Percentiles rank a stretch among this genome's conserved stretches.
Conservation (phyloP, 2,113 vertebrate genomes). For the Aldabrachelys gigantea region DNA sequence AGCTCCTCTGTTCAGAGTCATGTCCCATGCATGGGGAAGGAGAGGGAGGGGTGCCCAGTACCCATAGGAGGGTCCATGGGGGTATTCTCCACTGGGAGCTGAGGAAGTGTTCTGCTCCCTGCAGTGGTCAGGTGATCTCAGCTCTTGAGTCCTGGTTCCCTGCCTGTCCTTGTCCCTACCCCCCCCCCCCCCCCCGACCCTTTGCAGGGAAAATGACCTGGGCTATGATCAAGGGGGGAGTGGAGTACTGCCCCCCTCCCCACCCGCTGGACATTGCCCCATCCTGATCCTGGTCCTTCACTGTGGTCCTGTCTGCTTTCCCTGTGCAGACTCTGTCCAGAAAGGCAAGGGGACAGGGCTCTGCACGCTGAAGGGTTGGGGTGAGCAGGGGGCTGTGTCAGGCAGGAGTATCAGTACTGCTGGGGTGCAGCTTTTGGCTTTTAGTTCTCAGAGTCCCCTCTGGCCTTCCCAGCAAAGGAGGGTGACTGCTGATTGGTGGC, state of each 20-base stretch:
- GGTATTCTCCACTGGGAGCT: not conserved
- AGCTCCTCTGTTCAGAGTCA: not conserved
- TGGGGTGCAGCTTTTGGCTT: not conserved
- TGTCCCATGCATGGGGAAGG: not conserved
- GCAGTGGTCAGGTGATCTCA: not conserved
- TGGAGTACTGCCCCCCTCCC: no score
- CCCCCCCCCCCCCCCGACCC: accelerated
- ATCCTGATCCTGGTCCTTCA: no score
- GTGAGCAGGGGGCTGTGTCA: not conserved
- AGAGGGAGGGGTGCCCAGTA: not conserved
- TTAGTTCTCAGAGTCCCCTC: not conserved
- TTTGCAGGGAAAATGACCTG: not conserved
- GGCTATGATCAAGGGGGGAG: not conserved
- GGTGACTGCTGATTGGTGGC: not conserved
- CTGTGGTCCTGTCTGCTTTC: no score
- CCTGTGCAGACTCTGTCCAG: no score
- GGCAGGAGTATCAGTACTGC: not conserved
- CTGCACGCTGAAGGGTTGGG: no score
- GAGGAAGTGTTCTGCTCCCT: not conserved
- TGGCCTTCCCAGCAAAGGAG: not conserved
- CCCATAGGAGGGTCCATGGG: not conserved
- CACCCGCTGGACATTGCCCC: no score
- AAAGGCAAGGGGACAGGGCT: no score
- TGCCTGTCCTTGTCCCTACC: not conserved
- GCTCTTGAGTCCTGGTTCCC: not conserved